A percentile compares a stretch with the other conserved stretches of the same genome.
Conservation (phyloP, 2,888 invertebrate species). For the Tipula helvola region DNA sequence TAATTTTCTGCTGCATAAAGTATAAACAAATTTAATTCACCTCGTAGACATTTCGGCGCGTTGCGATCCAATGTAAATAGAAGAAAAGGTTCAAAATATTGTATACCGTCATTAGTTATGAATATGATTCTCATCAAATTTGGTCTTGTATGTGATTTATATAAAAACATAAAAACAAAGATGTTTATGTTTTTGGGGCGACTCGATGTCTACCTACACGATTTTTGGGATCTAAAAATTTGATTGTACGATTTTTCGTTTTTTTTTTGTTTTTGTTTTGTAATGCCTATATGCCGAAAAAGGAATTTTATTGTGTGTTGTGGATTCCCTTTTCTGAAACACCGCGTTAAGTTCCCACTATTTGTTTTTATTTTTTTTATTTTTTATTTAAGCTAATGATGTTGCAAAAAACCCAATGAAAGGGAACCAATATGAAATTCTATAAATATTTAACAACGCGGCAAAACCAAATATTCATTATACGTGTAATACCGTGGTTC, state of each 20-base stretch:
- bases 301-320: neutral
- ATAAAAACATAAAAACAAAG: neutral
- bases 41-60: neutral
- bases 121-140: neutral
- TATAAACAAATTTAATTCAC: neutral
- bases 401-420: neutral
- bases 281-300: too few species aligned
- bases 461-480: neutral
- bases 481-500: neutral
- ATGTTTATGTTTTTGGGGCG: neutral
- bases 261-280: neutral
- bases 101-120: neutral
- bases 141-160: neutral
- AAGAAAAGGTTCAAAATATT: neutral
- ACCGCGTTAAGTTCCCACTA: neutral
- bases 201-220: constrained; percentile 10
- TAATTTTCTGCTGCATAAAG: neutral
- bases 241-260: neutral
- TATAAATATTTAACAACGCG: neutral
- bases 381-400: neutral
- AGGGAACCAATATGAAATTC: neutral
- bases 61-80: neutral
- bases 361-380: too few species aligned
- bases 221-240: neutral
- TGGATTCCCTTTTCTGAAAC: neutral